These are phyloP conservation scores for Saccopteryx leptura DNA, from an alignment of 2,113 vertebrate species.

Conservation along the genomic window DNA sequence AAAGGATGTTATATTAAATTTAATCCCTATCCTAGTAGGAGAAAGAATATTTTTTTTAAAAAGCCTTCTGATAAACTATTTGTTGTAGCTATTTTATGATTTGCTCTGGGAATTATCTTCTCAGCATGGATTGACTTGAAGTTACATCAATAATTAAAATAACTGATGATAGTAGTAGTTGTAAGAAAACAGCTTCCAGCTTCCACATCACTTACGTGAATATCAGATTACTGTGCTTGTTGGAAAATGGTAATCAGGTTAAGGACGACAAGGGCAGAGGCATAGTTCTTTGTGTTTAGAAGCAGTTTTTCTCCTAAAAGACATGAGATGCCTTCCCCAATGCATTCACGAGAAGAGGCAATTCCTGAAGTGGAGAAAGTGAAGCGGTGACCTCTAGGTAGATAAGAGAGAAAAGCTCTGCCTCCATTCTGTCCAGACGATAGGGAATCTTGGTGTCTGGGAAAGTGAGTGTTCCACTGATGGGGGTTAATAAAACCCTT, in stretches of 20 bases:
- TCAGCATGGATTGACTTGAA: neutral
- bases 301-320: neutral
- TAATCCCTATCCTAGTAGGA: neutral
- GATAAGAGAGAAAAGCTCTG: neutral
- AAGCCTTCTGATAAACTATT: neutral
- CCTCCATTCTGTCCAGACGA: neutral
- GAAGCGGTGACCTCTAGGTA: neutral
- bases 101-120: conserved; percentile 8
- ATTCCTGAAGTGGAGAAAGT: neutral
- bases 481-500: neutral
- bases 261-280: neutral
- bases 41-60: neutral
- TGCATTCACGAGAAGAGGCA: neutral
- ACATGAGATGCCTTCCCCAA: neutral
- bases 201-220: neutral
- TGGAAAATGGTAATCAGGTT: neutral
- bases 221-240: neutral
- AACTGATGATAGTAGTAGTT: neutral
- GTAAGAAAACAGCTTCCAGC: neutral
- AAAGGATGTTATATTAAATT: neutral
- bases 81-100: neutral
- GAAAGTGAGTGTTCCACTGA: neutral
- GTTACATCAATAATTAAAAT: conserved; percentile 47
- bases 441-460: neutral
- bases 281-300: neutral